These are phyloP conservation scores for Stomatorhinus walkeri DNA, from an alignment of 2,797 vertebrate species.

Conservation along the genomic window DNA sequence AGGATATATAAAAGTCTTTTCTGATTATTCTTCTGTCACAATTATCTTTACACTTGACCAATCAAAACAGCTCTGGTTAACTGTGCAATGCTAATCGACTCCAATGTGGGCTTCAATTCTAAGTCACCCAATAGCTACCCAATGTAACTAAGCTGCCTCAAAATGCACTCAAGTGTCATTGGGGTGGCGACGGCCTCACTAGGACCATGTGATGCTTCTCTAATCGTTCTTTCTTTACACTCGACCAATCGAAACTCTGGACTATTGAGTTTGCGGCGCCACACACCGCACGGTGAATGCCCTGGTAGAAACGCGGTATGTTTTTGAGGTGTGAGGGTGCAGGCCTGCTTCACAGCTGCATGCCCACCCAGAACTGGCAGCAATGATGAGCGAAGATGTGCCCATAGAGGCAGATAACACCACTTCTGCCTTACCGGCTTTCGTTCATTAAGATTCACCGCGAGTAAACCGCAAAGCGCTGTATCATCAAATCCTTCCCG, in stretches of 20 bases:
- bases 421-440: neutral
- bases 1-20: neutral
- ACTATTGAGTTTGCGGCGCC: neutral
- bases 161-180: neutral
- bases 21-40: neutral
- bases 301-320: neutral
- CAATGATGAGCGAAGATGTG: slow-evolving; percentile 11
- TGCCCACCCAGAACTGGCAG: slow-evolving; percentile 1
- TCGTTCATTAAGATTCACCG: slow-evolving; percentile 14
- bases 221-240: neutral
- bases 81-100: neutral
- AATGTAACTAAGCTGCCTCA: neutral
- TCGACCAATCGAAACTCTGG: neutral
- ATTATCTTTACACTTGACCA: neutral
- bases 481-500: neutral
- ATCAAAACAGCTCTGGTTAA: neutral
- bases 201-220: neutral
- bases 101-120: neutral
- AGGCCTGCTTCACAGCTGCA: slow-evolving; percentile 11
- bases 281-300: neutral
- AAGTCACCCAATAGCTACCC: neutral
- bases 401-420: neutral
- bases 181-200: neutral
- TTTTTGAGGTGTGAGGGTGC: neutral
- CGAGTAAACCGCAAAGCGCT: neutral